phyloP scores from a whole-genome alignment of 2,113 vertebrate species.

The Circaetus gallicus region DNA sequence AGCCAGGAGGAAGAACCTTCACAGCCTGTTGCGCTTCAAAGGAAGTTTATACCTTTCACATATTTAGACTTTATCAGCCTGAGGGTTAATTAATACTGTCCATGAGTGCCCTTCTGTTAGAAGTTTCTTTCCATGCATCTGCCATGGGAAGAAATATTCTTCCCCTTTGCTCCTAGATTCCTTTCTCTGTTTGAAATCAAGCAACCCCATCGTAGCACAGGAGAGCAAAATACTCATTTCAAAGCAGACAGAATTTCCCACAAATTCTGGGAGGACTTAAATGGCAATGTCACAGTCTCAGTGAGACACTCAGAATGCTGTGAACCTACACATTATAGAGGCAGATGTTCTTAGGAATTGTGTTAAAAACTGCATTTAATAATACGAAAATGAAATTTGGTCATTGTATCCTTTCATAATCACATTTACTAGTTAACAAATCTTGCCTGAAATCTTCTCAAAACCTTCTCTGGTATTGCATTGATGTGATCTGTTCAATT shows the following conservation, averaged over 20 bases:
- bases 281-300: neutral
- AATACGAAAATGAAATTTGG: neutral
- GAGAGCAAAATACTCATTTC: neutral
- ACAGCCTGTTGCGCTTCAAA: neutral
- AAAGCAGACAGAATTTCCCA: neutral
- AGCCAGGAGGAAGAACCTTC: neutral
- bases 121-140: neutral
- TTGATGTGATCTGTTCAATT: neutral
- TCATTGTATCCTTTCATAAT: neutral
- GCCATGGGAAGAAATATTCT: neutral
- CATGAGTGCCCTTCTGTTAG: neutral
- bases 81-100: neutral
- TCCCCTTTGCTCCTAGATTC: neutral
- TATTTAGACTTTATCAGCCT: neutral
- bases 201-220: neutral
- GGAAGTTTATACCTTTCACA: neutral
- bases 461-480: neutral
- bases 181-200: constrained; percentile 4
- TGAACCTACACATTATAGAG: neutral
- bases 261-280: neutral
- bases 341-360: neutral
- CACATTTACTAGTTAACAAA: neutral
- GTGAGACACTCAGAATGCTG: neutral
- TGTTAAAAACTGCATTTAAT: neutral
- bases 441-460: neutral